Evolutionary conservation across 2,797 vertebrate genomes (phyloP).

Genomic region (Avahi laniger): DNA sequence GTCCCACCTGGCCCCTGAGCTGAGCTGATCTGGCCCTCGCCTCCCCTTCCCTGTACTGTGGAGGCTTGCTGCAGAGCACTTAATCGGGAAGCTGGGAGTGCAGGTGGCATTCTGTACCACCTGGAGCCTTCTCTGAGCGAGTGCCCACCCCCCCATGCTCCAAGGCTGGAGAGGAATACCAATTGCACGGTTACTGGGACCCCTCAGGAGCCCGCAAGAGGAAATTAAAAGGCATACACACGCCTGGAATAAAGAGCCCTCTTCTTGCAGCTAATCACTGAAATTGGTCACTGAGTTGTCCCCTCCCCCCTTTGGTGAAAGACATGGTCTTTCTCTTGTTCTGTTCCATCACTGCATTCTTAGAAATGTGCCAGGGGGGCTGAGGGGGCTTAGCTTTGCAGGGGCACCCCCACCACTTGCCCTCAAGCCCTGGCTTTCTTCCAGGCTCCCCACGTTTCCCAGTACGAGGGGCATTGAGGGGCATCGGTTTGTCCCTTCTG

Average conservation of each 20-base stretch:
- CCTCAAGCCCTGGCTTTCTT: not conserved
- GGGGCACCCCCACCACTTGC: not conserved
- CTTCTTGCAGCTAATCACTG: conserved; percentile 56
- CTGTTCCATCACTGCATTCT: not conserved
- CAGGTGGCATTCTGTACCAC: conserved; percentile 49
- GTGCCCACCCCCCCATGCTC: not conserved
- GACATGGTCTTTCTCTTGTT: conserved; percentile 47
- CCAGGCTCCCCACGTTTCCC: not conserved
- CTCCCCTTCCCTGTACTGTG: not conserved
- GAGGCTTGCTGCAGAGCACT: not conserved
- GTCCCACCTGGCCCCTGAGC: not conserved
- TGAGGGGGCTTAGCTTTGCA: not conserved
- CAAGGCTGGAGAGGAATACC: conserved; percentile 60
- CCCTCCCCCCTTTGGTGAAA: not conserved
- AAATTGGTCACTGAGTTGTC: conserved; percentile 55
- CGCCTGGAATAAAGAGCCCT: conserved; percentile 52
- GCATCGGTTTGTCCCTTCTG: not conserved
- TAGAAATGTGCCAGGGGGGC: not conserved
- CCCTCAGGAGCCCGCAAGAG: conserved; percentile 55
- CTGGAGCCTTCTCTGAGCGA: conserved; percentile 32
- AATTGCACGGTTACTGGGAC: conserved; percentile 55
- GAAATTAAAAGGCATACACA: conserved; percentile 71
- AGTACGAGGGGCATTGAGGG: not conserved
- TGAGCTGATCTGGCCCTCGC: not conserved
- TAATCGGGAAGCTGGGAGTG: conserved; percentile 8